Percentiles rank a stretch among this genome's conserved stretches.
These are phyloP conservation scores for Syrphus vitripennis DNA, from an alignment of 2,888 invertebrate genomes.

Conservation along the genomic window DNA sequence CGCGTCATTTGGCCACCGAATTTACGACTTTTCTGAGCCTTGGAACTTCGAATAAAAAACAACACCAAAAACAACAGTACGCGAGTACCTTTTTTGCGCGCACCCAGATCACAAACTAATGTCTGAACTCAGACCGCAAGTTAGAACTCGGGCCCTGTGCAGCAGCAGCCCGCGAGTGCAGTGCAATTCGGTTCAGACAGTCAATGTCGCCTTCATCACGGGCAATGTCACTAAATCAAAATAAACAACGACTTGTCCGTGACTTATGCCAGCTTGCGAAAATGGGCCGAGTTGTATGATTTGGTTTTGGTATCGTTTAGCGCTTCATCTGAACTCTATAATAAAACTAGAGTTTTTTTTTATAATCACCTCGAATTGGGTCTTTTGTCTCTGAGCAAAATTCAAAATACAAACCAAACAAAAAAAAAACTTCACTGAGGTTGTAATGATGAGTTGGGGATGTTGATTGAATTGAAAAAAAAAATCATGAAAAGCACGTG, in stretches of 20 bases:
- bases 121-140: conserved; percentile 34
- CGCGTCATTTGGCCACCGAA: conserved; percentile 68
- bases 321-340: conserved; percentile 66
- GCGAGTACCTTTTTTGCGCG: conserved; percentile 52
- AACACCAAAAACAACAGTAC: not conserved
- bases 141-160: conserved; percentile 56
- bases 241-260: conserved; percentile 76
- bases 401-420: too few relatives aligned
- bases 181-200: conserved; percentile 23
- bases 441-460: conserved; percentile 41
- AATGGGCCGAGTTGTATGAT: conserved; percentile 72
- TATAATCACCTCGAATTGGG: conserved; percentile 64
- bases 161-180: conserved; percentile 35
- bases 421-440: conserved; percentile 18
- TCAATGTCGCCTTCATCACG: conserved; percentile 79
- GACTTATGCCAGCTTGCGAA: conserved; percentile 80
- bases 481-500: conserved; percentile 48
- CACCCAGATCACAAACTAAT: conserved; percentile 66
- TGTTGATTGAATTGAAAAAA: conserved; percentile 13
- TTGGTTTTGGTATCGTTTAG: conserved; percentile 48
- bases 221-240: conserved; percentile 77
- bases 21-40: conserved; percentile 59
- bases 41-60: conserved; percentile 10
- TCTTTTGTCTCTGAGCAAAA: conserved; percentile 53
- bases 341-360: conserved; percentile 30